These are phyloP conservation scores for Lepilemur ruficaudatus DNA, from an alignment of 2,797 vertebrate genomes.

Conservation along the genomic window DNA sequence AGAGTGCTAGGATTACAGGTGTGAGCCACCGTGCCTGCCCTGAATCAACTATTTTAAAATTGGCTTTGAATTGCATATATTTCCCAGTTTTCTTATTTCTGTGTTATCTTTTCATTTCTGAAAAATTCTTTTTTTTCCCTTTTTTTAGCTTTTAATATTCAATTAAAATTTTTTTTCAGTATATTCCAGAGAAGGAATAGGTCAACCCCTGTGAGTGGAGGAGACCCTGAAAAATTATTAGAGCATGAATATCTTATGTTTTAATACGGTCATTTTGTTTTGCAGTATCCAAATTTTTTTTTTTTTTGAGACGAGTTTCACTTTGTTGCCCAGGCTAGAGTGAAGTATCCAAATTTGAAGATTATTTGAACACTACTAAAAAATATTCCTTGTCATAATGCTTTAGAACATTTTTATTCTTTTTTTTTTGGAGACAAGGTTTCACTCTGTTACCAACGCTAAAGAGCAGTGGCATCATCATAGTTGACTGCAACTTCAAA, in stretches of 20 bases:
- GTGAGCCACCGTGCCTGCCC: too few relatives aligned
- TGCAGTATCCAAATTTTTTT: background rate
- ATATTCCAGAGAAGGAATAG: too few relatives aligned
- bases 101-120: conserved; percentile 3
- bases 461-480: too few relatives aligned
- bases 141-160: too few relatives aligned
- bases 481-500: too few relatives aligned
- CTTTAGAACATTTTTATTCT: background rate
- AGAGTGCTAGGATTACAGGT: too few relatives aligned
- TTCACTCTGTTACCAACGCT: too few relatives aligned
- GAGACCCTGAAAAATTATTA: background rate
- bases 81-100: conserved; percentile 25
- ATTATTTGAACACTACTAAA: conserved; percentile 5
- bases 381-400: background rate
- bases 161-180: too few relatives aligned
- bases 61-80: conserved; percentile 8
- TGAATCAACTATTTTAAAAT: conserved; percentile 36
- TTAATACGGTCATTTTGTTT: background rate
- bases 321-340: too few relatives aligned
- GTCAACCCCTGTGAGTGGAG: too few relatives aligned
- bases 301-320: background rate
- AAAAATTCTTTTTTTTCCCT: background rate
- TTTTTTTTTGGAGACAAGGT: too few relatives aligned
- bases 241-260: conserved; percentile 11
- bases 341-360: background rate